Evolutionary conservation across 2,113 vertebrate genomes (phyloP).

Genomic region (Gnathonemus longibarbis): DNA sequence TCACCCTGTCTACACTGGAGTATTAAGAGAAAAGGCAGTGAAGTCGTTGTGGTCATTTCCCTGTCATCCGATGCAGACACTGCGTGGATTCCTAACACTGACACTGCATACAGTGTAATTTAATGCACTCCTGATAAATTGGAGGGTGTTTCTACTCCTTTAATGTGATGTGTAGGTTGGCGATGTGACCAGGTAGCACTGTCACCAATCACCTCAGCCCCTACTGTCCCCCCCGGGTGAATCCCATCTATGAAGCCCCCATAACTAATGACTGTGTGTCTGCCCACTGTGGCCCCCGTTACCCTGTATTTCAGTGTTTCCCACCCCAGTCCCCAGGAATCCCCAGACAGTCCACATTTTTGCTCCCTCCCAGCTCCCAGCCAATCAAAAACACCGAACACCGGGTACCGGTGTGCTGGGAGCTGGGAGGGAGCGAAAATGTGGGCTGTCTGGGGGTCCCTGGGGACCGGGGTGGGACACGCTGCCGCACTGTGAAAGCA

Average conservation of each 20-base stretch:
- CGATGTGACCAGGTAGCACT: neutral
- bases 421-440: neutral
- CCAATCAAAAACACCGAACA: too few species aligned
- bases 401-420: neutral
- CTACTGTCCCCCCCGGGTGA: neutral
- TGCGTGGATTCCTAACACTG: neutral
- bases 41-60: neutral
- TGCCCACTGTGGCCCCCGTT: neutral
- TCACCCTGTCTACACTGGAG: neutral
- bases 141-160: neutral
- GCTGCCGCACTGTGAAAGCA: neutral
- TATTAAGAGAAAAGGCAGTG: neutral
- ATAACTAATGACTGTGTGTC: neutral
- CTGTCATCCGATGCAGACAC: neutral
- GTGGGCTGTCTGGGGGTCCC: neutral
- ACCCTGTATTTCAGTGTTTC: neutral
- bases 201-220: neutral
- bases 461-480: neutral
- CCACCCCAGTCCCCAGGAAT: neutral
- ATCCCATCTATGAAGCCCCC: neutral
- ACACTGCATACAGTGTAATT: neutral
- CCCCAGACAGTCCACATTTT: neutral
- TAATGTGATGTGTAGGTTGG: neutral
- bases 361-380: neutral
- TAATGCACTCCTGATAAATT: neutral